These are phyloP conservation scores for Dicaeum eximium DNA, from an alignment of 2,113 vertebrate genomes.

Conservation along the genomic window DNA sequence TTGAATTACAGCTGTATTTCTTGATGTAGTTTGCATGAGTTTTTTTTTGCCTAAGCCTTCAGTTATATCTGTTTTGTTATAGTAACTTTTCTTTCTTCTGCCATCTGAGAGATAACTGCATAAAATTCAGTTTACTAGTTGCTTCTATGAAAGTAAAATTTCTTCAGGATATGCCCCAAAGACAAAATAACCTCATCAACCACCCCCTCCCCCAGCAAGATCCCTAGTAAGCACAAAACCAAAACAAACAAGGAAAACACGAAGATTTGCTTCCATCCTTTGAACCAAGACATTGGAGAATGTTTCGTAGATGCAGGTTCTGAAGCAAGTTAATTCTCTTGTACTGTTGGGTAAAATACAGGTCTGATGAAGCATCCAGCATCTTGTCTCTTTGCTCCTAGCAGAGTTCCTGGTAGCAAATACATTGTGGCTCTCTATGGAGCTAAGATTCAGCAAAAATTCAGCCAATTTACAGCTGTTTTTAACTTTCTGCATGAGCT, in stretches of 20 bases:
- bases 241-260: not conserved
- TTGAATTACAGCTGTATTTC: not conserved
- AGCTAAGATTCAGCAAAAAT: not conserved
- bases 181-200: not conserved
- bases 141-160: not conserved
- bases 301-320: not conserved
- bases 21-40: conserved; percentile 9
- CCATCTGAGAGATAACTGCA: conserved; percentile 14
- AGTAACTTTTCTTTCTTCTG: conserved; percentile 44
- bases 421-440: fast-evolving
- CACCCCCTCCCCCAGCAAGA: not conserved
- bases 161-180: not conserved
- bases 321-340: not conserved
- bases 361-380: not conserved
- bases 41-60: conserved; percentile 46
- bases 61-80: conserved; percentile 10
- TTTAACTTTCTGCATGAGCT: not conserved
- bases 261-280: not conserved
- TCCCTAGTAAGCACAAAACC: not conserved
- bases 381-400: not conserved
- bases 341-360: not conserved
- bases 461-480: not conserved
- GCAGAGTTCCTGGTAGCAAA: not conserved
- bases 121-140: not conserved
- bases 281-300: not conserved